Evolutionary conservation across 2,113 vertebrate genomes (phyloP).

Genomic region (Conger conger): DNA sequence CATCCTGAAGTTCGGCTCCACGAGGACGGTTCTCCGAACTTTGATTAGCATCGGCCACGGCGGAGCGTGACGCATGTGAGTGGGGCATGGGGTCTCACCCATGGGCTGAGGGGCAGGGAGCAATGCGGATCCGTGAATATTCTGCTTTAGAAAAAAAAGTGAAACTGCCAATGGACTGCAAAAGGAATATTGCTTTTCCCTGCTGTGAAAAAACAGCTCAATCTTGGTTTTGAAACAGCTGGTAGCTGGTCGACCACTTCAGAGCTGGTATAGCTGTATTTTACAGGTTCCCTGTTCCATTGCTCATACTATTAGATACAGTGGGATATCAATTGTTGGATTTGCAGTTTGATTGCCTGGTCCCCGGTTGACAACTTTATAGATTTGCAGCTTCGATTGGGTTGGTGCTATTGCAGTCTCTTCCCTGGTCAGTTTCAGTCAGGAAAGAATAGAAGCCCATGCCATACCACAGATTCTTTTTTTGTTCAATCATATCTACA

Average conservation of each 20-base stretch:
- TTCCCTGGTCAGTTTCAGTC: slow-evolving; percentile 40
- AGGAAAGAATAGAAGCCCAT: slow-evolving; percentile 42
- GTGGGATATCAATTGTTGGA: not conserved
- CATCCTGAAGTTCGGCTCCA: slow-evolving; percentile 1
- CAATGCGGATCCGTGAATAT: slow-evolving; percentile 53
- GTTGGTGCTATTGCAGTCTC: slow-evolving; percentile 12
- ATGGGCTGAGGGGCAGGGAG: slow-evolving; percentile 46
- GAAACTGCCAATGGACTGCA: too few species aligned
- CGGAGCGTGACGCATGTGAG: slow-evolving; percentile 36
- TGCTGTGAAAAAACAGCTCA: too few species aligned
- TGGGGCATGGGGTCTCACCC: slow-evolving; percentile 11
- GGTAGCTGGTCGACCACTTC: too few species aligned
- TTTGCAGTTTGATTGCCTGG: not conserved
- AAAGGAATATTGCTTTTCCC: too few species aligned
- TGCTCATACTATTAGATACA: not conserved
- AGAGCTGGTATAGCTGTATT: too few species aligned
- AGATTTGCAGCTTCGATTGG: not conserved
- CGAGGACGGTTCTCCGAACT: not conserved
- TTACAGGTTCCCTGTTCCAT: not conserved
- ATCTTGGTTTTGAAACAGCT: too few species aligned
- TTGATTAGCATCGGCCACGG: slow-evolving; percentile 39
- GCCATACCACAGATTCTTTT: slow-evolving; percentile 34
- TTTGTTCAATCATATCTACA: slow-evolving; percentile 48
- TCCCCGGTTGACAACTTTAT: not conserved
- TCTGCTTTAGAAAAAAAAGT: slow-evolving; percentile 46